Conservation (phyloP, 2,888 invertebrate genomes). For the Hecatera dysodea region DNA sequence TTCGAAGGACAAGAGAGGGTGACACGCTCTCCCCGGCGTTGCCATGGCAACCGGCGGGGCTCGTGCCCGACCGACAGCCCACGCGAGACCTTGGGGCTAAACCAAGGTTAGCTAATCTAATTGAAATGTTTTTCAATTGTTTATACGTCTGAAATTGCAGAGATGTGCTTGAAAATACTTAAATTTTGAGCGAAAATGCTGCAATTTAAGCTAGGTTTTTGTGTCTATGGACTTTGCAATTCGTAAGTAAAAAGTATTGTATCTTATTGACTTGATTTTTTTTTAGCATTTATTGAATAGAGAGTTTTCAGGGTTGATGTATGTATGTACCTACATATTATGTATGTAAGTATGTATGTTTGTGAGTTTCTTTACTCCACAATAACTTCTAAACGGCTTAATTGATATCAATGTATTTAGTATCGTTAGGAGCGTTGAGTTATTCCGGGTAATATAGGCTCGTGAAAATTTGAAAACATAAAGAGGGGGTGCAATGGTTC, state of each 20-base stretch:
- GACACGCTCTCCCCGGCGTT: constrained; percentile 62
- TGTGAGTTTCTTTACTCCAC: too few relatives aligned
- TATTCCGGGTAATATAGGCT: too few relatives aligned
- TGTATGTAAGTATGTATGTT: too few relatives aligned
- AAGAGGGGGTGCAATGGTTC: too few relatives aligned
- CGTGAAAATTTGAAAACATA: too few relatives aligned
- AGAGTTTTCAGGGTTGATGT: too few relatives aligned
- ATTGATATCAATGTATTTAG: too few relatives aligned
- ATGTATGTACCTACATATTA: too few relatives aligned
- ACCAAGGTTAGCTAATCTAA: constrained; percentile 58
- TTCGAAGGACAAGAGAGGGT: constrained; percentile 57
- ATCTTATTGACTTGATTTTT: not conserved
- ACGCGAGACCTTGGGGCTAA: constrained; percentile 53
- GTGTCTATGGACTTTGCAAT: not conserved
- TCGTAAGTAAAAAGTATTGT: not conserved
- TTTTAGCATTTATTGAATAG: not conserved
- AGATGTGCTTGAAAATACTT: constrained; percentile 13
- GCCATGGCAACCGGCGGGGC: constrained; percentile 58
- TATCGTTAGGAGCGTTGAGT: too few relatives aligned
- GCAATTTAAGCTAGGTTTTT: not conserved
- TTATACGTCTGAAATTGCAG: constrained; percentile 31
- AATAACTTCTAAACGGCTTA: too few relatives aligned
- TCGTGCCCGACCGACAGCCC: constrained; percentile 61
- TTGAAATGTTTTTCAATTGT: constrained; percentile 62
- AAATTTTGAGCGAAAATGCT: not conserved